A percentile compares a stretch with the other conserved stretches of the same genome.
These are phyloP conservation scores for Camelus bactrianus DNA, from an alignment of 2,113 vertebrate species.

Conservation along the genomic window DNA sequence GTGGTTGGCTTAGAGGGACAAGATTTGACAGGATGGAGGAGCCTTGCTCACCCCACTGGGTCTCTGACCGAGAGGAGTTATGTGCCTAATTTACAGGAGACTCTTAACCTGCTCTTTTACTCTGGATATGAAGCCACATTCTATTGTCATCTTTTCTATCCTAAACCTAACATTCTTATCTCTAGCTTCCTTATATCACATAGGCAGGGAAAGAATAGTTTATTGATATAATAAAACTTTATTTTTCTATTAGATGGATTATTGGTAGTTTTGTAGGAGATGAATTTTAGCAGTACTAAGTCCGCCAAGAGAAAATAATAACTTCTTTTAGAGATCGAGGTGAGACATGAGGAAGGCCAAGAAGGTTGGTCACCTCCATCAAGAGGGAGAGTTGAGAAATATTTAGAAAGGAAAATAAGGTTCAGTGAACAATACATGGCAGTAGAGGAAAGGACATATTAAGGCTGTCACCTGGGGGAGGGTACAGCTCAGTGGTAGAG, in stretches of 20 bases:
- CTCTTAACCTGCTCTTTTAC: not conserved
- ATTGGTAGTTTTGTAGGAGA: not conserved
- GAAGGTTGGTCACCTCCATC: fast-evolving
- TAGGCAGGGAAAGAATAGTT: not conserved
- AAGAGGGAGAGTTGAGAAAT: not conserved
- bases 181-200: slow-evolving; percentile 13
- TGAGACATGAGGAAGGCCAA: not conserved
- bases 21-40: not conserved
- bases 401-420: not conserved
- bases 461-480: not conserved
- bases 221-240: not conserved
- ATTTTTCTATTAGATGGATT: not conserved
- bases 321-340: not conserved
- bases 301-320: not conserved
- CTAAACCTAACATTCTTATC: not conserved
- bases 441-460: not conserved
- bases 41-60: not conserved
- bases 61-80: not conserved
- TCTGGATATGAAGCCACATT: not conserved
- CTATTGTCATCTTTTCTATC: not conserved
- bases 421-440: not conserved
- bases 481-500: no score
- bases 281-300: not conserved
- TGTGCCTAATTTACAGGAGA: not conserved
- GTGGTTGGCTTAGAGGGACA: not conserved